These are phyloP conservation scores for Kryphioiulus occultus DNA, from an alignment of 2,888 invertebrate genomes.

Conservation along the genomic window DNA sequence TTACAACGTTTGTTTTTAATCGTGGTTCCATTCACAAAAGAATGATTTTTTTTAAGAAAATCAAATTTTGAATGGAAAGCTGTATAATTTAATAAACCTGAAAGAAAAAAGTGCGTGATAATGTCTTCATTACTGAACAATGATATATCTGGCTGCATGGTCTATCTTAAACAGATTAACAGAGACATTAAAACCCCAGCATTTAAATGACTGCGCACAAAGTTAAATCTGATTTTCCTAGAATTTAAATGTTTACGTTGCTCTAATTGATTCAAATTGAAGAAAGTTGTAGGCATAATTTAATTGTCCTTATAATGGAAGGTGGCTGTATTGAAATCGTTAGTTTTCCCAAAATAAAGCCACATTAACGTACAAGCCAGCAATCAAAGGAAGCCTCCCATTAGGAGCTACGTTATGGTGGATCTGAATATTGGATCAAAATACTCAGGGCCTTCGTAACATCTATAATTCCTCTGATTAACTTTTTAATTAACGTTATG, in stretches of 20 bases:
- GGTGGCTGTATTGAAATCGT: background rate
- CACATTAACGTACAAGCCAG: background rate
- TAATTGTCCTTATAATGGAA: background rate
- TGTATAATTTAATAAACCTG: background rate
- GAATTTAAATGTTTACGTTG: background rate
- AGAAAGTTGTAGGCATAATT: no score
- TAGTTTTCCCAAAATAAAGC: no score
- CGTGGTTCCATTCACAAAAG: background rate
- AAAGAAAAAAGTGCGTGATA: background rate
- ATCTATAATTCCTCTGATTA: no score
- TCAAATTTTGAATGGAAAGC: background rate
- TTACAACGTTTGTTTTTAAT: background rate
- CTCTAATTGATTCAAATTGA: background rate
- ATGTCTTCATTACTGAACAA: background rate
- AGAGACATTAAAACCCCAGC: no score
- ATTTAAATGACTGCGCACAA: background rate
- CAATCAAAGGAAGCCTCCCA: background rate
- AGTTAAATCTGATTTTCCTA: background rate
- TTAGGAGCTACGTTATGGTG: background rate
- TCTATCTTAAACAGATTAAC: no score
- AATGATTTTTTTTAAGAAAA: background rate
- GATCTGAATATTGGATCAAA: no score
- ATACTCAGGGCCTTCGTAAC: no score
- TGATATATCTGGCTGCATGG: no score
- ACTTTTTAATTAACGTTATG: no score